Base-by-base conservation (phyloP, 1,140 invertebrate genomes). In the Hyposmocoma kahamanoa region DNA sequence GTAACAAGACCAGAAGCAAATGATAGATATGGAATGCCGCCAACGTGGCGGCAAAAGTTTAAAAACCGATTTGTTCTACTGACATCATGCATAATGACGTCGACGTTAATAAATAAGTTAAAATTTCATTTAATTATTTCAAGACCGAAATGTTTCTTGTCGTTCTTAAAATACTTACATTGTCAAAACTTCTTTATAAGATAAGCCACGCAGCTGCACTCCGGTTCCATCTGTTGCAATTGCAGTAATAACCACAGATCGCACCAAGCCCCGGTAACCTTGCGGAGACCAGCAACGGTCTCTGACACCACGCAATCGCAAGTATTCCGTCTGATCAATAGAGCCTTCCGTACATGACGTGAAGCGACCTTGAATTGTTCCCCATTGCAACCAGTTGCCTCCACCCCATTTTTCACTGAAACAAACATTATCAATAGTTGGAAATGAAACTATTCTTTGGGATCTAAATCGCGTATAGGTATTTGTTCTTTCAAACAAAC, bases 231-330 rank as follows among this genome's bases (percentile, higher is more conserved):
- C 72, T 8, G 26, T 42, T n/a, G 78, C 71, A 0, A 67, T 38
- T 3, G 78, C 82, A 0, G 61, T 62, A 2, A 89, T 46, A 0
- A 52, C 62, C 20, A 87, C 44, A 0, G 67, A 68, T 22, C 73
- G 62, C 22, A 74, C 56, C 4, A 86, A 56, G 1, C 56, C 59
- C 19, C 62, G 50, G 26, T 68, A 56, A 1, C 48, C 58, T 4
- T 52, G 51, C 0, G 52, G 49, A 1, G 65, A 56, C 62, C 75
- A 83, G 15, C 38, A 49, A 4, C 75, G 47, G 26, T 90, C 88
- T 39, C 87, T 84, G 0, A 88, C 60, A 8, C 89, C 87, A 22
- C 89, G 86, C 10, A 89, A 56, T 32, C 79, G 84, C 6, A 91
- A 53, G 36, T 69, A 76, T n/a, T 68, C 52, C 56, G 50, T 77